phyloP scores from a whole-genome alignment of 2,113 vertebrate genomes.

The Gulo gulo region DNA sequence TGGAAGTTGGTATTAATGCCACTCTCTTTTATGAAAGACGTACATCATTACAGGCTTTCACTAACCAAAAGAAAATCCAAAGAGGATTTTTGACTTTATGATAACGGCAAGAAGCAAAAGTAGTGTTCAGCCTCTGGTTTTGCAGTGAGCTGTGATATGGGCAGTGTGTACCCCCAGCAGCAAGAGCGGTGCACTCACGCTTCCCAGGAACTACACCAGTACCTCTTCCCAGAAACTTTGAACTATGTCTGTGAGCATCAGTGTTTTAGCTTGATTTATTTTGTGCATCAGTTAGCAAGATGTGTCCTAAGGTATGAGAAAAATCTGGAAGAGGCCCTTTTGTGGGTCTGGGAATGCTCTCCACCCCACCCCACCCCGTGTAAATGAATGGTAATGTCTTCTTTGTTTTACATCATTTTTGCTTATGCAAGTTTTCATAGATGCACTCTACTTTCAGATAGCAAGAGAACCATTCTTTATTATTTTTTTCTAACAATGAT shows the following conservation, averaged over 20 bases:
- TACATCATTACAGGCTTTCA: neutral
- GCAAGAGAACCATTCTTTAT: neutral
- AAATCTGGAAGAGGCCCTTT: neutral
- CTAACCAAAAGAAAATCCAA: neutral
- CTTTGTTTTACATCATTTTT: neutral
- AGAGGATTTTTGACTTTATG: neutral
- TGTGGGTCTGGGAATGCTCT: neutral
- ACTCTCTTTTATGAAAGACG: neutral
- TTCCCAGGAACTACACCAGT: neutral
- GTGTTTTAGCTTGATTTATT: neutral
- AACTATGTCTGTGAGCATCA: neutral
- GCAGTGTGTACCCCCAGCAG: rapidly evolving
- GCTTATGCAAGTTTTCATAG: neutral
- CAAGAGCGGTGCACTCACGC: neutral
- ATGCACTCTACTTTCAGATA: neutral
- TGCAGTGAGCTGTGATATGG: neutral
- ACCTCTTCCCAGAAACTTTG: neutral
- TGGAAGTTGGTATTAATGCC: neutral
- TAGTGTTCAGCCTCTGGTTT: neutral
- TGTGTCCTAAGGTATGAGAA: neutral
- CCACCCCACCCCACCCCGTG: too few species aligned
- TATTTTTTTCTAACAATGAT: neutral
- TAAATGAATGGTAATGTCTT: neutral
- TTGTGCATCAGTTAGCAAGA: neutral
- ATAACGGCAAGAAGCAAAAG: neutral